Percentiles rank a stretch among this genome's conserved stretches.
Conservation (phyloP, 2,113 vertebrate species). For the Odontesthes bonariensis region DNA sequence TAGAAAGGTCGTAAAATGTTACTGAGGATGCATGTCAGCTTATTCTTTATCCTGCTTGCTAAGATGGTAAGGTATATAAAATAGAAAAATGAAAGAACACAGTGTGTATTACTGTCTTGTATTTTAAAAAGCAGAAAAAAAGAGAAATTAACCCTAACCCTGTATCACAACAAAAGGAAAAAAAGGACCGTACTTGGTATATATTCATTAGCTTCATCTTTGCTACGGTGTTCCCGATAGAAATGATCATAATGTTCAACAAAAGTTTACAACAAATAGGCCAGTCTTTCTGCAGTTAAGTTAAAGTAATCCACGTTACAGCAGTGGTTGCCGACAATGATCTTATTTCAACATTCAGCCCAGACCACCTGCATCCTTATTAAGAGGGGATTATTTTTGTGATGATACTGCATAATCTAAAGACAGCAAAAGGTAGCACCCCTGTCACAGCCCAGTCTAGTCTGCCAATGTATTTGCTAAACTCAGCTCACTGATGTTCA, state of each 20-base stretch:
- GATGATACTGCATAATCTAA: no score
- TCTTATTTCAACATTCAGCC: neutral
- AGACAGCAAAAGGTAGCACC: no score
- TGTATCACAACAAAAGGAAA: neutral
- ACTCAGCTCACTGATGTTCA: no score
- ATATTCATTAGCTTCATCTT: neutral
- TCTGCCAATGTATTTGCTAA: no score
- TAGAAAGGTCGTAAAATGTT: conserved; percentile 37
- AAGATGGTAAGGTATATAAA: conserved; percentile 7
- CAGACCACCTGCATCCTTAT: neutral
- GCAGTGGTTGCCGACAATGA: neutral
- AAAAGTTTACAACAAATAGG: neutral
- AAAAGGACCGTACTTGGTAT: neutral
- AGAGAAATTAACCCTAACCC: neutral
- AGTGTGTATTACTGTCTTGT: neutral
- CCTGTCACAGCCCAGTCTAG: no score
- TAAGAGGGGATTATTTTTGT: no score
- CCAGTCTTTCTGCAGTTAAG: neutral
- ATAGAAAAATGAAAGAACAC: neutral
- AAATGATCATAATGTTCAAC: no score
- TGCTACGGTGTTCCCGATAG: neutral
- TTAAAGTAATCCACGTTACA: neutral
- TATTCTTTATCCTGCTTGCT: conserved; percentile 21
- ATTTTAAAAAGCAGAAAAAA: conserved; percentile 5
- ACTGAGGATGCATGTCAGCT: conserved; percentile 37